Base-by-base conservation (phyloP, 1,140 invertebrate genomes). In the Anastrepha obliqua region DNA sequence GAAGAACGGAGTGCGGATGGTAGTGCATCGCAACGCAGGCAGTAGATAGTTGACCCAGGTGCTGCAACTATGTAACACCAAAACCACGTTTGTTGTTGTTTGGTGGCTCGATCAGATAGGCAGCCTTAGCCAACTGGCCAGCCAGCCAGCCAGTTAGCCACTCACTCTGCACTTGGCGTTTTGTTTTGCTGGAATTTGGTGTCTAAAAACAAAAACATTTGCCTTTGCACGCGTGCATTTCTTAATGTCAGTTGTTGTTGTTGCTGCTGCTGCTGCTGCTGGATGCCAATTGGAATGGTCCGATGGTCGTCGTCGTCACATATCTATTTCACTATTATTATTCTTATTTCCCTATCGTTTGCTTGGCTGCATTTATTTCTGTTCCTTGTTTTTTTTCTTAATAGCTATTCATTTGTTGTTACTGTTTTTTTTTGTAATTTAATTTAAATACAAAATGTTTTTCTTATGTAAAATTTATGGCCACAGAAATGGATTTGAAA, bases 381-480 rank as follows among this genome's bases (percentile, higher is more conserved):
- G 65, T 67, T 39, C 39, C 8, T 67, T 29, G 29, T 29, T 55
- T 55, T 55, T 8, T 55, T 55, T 55, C 51, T 55, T 67, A 20
- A 39, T 44, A 74, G 67, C 15, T 42, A 74, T 74, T 3, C 42
- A 5, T 47, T 44, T 55, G 51, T 55, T 55, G 51, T 55, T 2
- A 0, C 1, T 55, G 6, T 39, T 47, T 47, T 17, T 74, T 74
- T 39, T 74, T 74, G 67, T 74, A 74, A 74, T 74, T 74, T 74
- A 74, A 74, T 74, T 74, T 74, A 74, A 74, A 74, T 74, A 74
- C 67, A 74, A 74, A 44, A 44, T 74, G 11, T 44, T 74, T 44
- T 74, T 47, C 42, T n/a, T 17, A 44, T 17, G 39, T 74, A 7
- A 74, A 74, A 74, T 74, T 47, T 74, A 74, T 74, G 42, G 42